Conservation (phyloP, 2,113 vertebrate species). For the Perognathus longimembris region DNA sequence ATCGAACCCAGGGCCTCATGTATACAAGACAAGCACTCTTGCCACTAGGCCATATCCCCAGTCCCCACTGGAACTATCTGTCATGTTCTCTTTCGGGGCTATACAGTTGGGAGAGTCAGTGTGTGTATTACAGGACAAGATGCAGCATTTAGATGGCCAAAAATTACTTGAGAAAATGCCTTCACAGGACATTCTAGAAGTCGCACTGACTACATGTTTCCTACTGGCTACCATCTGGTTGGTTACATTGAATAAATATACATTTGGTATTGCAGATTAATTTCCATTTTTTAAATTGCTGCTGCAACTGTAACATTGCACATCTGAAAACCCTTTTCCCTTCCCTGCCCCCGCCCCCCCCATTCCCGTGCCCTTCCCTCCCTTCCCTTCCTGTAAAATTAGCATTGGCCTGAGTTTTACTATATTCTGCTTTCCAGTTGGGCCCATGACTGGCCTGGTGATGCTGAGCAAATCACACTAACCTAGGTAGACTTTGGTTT, state of each 20-base stretch:
- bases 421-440: not conserved
- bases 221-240: not conserved
- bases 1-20: too few relatives aligned
- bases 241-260: not conserved
- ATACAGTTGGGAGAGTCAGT: not conserved
- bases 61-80: rapidly evolving
- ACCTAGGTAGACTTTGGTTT: not conserved
- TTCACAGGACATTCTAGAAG: conserved; percentile 28
- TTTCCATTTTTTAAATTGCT: not conserved
- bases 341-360: too few relatives aligned
- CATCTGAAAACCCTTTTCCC: not conserved
- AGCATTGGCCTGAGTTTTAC: not conserved
- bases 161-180: conserved; percentile 10
- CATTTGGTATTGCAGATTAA: conserved; percentile 19
- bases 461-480: not conserved
- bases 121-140: not conserved
- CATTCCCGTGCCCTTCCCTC: not conserved
- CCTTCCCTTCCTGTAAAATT: not conserved
- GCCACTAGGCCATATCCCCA: too few relatives aligned
- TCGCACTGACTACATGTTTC: not conserved
- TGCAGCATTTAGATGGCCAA: not conserved
- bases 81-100: not conserved
- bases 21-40: too few relatives aligned
- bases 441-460: not conserved
- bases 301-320: not conserved